Percentiles rank a stretch among this genome's conserved stretches.
phyloP scores from a whole-genome alignment of 2,797 vertebrate species.

The Paedocypris micromegethes region DNA sequence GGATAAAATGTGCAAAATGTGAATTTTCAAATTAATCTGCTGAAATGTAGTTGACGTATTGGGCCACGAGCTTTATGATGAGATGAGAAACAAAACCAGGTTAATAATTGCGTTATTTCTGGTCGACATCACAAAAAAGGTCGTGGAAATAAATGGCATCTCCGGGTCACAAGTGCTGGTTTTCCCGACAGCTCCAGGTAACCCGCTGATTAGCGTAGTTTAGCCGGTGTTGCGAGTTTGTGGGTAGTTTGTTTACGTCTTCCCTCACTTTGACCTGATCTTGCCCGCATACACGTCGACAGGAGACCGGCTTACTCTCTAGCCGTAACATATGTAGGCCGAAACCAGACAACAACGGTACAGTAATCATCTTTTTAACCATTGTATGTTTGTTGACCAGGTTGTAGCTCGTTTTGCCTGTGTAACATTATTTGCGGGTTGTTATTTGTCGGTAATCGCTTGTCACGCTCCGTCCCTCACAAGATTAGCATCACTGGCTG shows the following conservation, averaged over 20 bases:
- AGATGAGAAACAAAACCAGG: constrained; percentile 1
- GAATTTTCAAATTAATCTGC: too few species aligned
- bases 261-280: constrained; percentile 34
- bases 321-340: constrained; percentile 43
- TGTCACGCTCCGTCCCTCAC: constrained; percentile 37
- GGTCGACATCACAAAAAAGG: neutral
- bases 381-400: neutral
- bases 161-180: neutral
- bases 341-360: constrained; percentile 41
- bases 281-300: constrained; percentile 50
- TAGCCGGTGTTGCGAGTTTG: constrained; percentile 17
- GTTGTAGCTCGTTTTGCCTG: neutral
- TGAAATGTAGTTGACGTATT: too few species aligned
- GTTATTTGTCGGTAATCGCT: constrained; percentile 28
- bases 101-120: constrained; percentile 5
- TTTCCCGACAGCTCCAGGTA: constrained; percentile 2
- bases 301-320: constrained; percentile 38
- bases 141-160: neutral
- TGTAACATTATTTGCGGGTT: neutral
- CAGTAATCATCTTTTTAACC: neutral
- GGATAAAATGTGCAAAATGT: too few species aligned
- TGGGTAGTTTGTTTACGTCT: constrained; percentile 37
- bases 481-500: constrained; percentile 27
- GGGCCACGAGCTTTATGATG: too few species aligned
- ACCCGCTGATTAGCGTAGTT: constrained; percentile 41